These are phyloP conservation scores for Pantherophis guttatus DNA, from an alignment of 2,113 vertebrate species.

Conservation along the genomic window DNA sequence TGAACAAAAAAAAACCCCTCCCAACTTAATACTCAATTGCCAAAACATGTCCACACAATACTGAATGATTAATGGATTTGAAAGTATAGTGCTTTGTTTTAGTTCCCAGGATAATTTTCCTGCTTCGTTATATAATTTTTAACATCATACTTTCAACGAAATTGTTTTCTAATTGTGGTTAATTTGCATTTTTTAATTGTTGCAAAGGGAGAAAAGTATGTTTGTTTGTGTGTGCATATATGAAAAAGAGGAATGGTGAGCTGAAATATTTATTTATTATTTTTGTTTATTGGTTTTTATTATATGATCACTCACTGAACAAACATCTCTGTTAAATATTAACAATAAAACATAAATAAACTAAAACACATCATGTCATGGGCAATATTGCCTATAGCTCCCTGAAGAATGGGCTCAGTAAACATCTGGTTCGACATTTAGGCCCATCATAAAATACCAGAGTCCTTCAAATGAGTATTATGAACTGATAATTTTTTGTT, in stretches of 20 bases:
- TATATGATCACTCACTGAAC: not conserved
- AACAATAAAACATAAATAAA: not conserved
- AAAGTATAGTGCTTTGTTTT: not conserved
- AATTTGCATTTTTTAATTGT: not conserved
- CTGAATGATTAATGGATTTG: not conserved
- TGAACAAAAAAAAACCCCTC: not conserved
- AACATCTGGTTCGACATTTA: not conserved
- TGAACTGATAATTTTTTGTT: not conserved
- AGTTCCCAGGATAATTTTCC: not conserved
- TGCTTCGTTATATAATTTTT: not conserved
- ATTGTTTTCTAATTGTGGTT: not conserved
- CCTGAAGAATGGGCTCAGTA: not conserved
- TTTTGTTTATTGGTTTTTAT: not conserved
- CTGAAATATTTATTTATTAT: not conserved
- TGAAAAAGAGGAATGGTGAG: not conserved
- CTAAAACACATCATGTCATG: not conserved
- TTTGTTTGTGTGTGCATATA: not conserved
- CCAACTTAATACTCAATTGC: not conserved
- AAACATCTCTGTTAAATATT: not conserved
- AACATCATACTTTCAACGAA: not conserved
- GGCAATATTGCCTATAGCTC: not conserved
- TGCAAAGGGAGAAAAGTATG: too few relatives aligned
- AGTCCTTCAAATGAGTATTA: not conserved
- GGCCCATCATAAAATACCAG: not conserved
- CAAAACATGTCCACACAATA: not conserved